Conservation (phyloP, 2,888 invertebrate genomes). For the Synergus gifuensis region DNA sequence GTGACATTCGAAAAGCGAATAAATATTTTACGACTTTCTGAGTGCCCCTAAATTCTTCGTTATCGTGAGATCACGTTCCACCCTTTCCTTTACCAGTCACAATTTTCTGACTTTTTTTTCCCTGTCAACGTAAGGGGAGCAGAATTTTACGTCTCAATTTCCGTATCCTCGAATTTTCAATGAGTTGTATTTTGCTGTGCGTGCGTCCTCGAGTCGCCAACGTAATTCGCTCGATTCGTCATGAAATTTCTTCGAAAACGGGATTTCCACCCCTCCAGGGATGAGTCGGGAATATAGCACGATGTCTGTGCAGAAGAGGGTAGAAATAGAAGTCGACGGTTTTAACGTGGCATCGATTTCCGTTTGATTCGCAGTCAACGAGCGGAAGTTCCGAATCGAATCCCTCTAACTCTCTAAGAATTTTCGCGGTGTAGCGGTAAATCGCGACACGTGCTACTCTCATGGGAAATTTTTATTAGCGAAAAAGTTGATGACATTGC, state of each 20-base stretch:
- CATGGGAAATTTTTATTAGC: conserved; percentile 42
- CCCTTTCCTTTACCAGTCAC: conserved; percentile 6
- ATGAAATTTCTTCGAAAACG: conserved; percentile 43
- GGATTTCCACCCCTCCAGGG: conserved; percentile 26
- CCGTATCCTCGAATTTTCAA: conserved; percentile 37
- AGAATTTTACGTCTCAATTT: conserved; percentile 47
- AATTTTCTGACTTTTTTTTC: conserved; percentile 46
- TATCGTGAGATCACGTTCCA: conserved; percentile 53
- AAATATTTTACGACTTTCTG: conserved; percentile 65
- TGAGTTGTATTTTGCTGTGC: conserved; percentile 38
- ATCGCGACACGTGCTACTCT: conserved; percentile 25
- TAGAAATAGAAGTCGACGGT: conserved; percentile 45
- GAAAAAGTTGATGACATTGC: conserved; percentile 3
- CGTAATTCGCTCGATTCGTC: conserved; percentile 42
- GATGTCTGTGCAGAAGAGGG: conserved; percentile 21
- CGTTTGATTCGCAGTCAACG: conserved; percentile 48
- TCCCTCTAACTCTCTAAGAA: conserved; percentile 38
- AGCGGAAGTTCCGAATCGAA: conserved; percentile 42
- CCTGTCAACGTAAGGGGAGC: conserved; percentile 44
- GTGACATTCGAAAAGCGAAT: conserved; percentile 54
- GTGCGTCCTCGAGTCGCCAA: conserved; percentile 33
- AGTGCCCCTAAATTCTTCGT: conserved; percentile 65
- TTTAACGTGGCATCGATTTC: conserved; percentile 50
- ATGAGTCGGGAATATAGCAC: conserved; percentile 23
- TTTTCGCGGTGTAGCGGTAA: conserved; percentile 22